Evolutionary conservation across 2,888 invertebrate genomes (phyloP), one percentile per base, ranked within the genome.

Genomic region (Hirtodrosophila confusa): DNA sequence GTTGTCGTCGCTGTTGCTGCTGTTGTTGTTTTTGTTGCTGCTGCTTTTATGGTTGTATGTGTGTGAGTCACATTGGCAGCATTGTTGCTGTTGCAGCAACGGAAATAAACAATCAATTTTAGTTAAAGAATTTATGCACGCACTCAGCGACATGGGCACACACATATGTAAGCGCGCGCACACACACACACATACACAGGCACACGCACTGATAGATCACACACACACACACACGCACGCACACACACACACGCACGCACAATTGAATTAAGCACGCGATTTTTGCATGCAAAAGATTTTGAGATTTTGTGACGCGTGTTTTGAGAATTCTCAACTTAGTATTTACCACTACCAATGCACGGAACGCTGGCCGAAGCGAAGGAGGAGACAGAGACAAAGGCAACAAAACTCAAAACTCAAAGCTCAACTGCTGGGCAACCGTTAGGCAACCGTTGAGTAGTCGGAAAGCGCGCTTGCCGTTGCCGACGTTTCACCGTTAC

Each of bases 401-500:
- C 69, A 49, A 54, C 55, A 63, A 78, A 69, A 53, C 60, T 63
- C 71, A 53, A 65, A 62, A 47, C 55, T 56, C 51, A 75, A 72
- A 61, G 66, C 73, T 77, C 67, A 73, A 69, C 70, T 70, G 70
- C 64, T 64, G 51, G 61, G 62, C 48, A 69, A 75, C 75, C 74
- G 78, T 68, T 77, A 77, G 78, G 63, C 67, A 77, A 68, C 74
- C 78, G 75, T 74, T 76, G 84, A 80, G 80, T 78, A 68, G 63
- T 77, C 68, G 80, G 72, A 78, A 77, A 80, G 78, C 88, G 88
- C 89, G 90, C 89, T 86, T 82, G 80, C 74, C 77, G 74, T 71
- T 73, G 88, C 90, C 90, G 88, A 89, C 90, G 89, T 88, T 89
- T 84, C 86, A 86, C 88, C 88, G 88, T 88, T 89, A 90, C 91